Percentiles rank a stretch among this genome's conserved stretches.
These are phyloP conservation scores for Bucco capensis DNA, from an alignment of 2,113 vertebrate genomes.

Conservation along the genomic window DNA sequence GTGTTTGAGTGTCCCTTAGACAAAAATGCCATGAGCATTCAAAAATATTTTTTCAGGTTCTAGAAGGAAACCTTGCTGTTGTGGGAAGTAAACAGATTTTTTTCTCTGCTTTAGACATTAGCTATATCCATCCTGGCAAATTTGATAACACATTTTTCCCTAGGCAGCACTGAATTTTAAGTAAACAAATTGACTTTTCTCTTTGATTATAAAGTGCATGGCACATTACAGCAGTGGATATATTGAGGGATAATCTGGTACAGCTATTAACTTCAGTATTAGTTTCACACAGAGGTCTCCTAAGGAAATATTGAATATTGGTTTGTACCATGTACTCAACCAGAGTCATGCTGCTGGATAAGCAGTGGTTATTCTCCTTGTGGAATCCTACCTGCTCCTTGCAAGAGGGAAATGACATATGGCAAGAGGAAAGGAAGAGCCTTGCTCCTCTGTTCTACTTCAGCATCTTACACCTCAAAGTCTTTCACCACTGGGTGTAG, in stretches of 20 bases:
- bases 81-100: background rate
- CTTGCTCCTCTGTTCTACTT: background rate
- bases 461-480: background rate
- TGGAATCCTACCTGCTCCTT: background rate
- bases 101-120: background rate
- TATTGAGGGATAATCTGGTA: slow-evolving; percentile 52
- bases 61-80: background rate
- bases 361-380: slow-evolving; percentile 73
- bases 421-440: background rate
- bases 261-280: slow-evolving; percentile 68
- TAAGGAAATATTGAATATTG: slow-evolving; percentile 59
- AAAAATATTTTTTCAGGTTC: background rate
- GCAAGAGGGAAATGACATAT: background rate
- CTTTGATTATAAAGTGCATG: slow-evolving; percentile 71
- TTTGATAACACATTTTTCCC: background rate
- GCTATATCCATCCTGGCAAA: background rate
- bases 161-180: background rate
- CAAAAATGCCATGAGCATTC: background rate
- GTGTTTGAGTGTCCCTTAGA: background rate
- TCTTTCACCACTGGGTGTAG: background rate
- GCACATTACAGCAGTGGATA: slow-evolving; percentile 74
- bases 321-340: slow-evolving; percentile 24
- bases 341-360: slow-evolving; percentile 77
- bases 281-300: slow-evolving; percentile 71
- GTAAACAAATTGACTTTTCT: background rate